Conservation (phyloP, 2,797 vertebrate species). For the Morus bassanus region DNA sequence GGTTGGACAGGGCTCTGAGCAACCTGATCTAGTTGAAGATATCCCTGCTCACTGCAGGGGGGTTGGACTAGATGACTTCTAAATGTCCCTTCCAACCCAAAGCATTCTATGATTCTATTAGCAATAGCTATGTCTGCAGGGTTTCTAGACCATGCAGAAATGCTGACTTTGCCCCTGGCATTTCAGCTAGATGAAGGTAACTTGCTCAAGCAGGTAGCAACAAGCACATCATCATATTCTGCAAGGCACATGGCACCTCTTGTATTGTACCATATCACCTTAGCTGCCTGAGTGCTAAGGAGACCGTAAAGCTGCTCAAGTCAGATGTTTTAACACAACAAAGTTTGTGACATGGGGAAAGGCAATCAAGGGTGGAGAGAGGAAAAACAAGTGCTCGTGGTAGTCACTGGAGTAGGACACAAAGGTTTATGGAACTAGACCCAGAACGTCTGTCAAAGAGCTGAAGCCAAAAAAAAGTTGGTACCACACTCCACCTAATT, state of each 20-base stretch:
- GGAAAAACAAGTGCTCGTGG: background rate
- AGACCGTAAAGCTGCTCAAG: background rate
- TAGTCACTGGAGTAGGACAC: background rate
- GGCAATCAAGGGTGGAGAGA: background rate
- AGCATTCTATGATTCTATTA: background rate
- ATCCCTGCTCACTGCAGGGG: no score
- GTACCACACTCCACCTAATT: background rate
- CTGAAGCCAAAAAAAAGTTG: background rate
- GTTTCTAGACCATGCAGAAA: background rate
- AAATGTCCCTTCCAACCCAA: no score
- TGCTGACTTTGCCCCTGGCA: background rate
- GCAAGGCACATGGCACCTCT: background rate
- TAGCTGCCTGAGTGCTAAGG: background rate
- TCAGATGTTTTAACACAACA: background rate
- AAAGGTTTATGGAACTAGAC: background rate
- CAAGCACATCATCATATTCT: rapidly evolving
- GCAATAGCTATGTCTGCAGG: background rate
- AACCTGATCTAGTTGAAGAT: no score
- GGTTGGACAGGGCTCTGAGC: no score
- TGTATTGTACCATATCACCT: background rate
- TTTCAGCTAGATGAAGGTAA: background rate
- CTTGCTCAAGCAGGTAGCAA: background rate
- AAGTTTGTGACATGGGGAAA: background rate
- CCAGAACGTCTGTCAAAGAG: background rate
- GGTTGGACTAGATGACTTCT: no score